Conservation (phyloP, 2,888 invertebrate species). For the Eledona agricola region DNA sequence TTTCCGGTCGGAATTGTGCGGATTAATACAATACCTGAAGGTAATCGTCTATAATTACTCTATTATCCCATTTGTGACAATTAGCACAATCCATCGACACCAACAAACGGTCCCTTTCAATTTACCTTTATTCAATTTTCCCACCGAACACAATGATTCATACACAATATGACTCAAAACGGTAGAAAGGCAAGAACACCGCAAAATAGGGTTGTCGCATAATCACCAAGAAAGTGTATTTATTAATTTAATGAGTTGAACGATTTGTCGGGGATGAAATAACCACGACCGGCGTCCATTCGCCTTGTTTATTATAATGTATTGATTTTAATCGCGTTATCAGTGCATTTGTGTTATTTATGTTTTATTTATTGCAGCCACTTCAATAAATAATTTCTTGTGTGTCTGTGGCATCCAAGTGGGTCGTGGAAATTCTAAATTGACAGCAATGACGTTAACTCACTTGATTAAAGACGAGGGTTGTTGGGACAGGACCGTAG, state of each 20-base stretch:
- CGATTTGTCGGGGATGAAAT: too few species aligned
- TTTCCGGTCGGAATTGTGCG: conserved; percentile 46
- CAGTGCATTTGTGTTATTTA: too few species aligned
- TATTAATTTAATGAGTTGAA: too few species aligned
- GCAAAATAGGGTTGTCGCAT: conserved; percentile 17
- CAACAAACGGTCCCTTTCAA: background rate
- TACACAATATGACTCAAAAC: conserved; percentile 21
- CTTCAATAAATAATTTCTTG: conserved; percentile 12
- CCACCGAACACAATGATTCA: too few species aligned
- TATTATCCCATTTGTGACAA: background rate
- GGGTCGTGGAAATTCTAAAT: conserved; percentile 7
- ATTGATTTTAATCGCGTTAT: conserved; percentile 20
- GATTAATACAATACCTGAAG: conserved; percentile 50
- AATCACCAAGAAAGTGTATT: too few species aligned
- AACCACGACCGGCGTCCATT: conserved; percentile 1
- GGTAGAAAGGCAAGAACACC: conserved; percentile 9
- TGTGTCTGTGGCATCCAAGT: background rate
- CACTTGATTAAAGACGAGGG: conserved; percentile 5
- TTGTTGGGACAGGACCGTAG: conserved; percentile 1
- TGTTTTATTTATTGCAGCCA: conserved; percentile 3
- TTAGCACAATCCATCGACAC: background rate
- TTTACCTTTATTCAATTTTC: too few species aligned
- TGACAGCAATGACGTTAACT: conserved; percentile 9
- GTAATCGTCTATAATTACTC: conserved; percentile 41
- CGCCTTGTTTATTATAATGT: conserved; percentile 19